Evolutionary conservation across 2,797 vertebrate genomes (phyloP).

Genomic region (Malurus leucopterus): DNA sequence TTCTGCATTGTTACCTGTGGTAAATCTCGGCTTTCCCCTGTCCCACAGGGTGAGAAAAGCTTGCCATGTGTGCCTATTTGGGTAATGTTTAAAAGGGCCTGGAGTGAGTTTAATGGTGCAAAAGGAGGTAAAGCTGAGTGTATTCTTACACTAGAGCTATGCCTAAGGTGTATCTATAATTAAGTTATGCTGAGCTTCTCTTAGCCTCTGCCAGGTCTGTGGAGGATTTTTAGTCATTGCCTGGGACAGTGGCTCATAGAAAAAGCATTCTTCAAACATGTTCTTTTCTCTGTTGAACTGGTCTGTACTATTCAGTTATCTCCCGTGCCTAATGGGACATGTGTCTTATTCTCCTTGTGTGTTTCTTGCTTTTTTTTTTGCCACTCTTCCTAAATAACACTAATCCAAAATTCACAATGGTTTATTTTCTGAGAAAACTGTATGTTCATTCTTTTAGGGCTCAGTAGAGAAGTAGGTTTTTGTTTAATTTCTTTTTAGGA

Average conservation of each 20-base stretch:
- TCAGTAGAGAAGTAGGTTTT: background rate
- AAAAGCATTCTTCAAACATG: background rate
- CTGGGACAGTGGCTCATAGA: background rate
- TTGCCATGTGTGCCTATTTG: background rate
- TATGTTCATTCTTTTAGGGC: background rate
- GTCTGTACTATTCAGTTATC: background rate
- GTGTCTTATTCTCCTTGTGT: background rate
- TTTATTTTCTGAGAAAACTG: background rate
- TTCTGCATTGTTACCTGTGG: background rate
- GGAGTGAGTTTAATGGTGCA: background rate
- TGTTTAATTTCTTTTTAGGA: background rate
- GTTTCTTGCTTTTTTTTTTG: background rate
- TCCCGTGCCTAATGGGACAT: background rate
- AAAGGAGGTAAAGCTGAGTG: background rate
- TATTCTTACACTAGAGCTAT: background rate
- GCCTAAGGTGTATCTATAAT: background rate
- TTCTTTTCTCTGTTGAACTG: background rate
- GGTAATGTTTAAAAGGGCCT: background rate
- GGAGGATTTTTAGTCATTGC: background rate
- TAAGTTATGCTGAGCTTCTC: background rate
- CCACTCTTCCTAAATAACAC: background rate
- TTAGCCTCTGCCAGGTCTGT: background rate
- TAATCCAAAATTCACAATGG: background rate
- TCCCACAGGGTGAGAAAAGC: background rate
- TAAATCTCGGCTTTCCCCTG: background rate